Conservation (phyloP, 2,113 vertebrate genomes). For the Clarias macrocephalus region DNA sequence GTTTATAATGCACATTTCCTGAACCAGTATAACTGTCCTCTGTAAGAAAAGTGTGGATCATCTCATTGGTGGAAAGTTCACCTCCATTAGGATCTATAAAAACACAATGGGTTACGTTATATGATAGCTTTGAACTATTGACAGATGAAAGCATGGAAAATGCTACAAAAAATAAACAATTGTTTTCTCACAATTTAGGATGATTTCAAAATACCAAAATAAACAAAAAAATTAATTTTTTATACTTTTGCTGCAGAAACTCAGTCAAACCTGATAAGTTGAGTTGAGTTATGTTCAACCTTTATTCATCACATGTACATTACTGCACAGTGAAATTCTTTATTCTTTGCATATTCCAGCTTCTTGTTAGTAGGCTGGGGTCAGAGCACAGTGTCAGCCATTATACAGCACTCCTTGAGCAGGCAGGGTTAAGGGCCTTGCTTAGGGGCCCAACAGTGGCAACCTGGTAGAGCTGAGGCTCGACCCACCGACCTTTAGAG, state of each 20-base stretch:
- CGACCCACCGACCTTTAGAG: no score
- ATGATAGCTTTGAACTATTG: not conserved
- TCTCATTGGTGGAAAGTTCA: not conserved
- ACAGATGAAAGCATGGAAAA: not conserved
- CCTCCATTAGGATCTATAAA: slow-evolving; percentile 13
- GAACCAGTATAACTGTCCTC: not conserved
- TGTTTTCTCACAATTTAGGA: not conserved
- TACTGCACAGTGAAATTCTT: no score
- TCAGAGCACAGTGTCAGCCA: no score
- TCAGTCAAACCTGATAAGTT: not conserved
- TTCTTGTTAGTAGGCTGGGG: no score
- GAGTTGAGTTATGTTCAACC: no score
- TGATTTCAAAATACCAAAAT: not conserved
- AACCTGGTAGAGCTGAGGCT: no score
- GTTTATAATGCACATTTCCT: not conserved
- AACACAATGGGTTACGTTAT: not conserved
- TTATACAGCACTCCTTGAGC: no score
- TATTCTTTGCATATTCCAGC: no score
- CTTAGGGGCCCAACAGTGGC: no score
- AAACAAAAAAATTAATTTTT: not conserved
- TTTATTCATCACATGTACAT: no score
- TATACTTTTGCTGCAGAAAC: not conserved
- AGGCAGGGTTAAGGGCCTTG: no score
- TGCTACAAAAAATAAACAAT: not conserved
- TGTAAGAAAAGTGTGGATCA: not conserved